These are phyloP conservation scores for Tortricodes alternella DNA, from an alignment of 2,888 invertebrate species.

Conservation along the genomic window DNA sequence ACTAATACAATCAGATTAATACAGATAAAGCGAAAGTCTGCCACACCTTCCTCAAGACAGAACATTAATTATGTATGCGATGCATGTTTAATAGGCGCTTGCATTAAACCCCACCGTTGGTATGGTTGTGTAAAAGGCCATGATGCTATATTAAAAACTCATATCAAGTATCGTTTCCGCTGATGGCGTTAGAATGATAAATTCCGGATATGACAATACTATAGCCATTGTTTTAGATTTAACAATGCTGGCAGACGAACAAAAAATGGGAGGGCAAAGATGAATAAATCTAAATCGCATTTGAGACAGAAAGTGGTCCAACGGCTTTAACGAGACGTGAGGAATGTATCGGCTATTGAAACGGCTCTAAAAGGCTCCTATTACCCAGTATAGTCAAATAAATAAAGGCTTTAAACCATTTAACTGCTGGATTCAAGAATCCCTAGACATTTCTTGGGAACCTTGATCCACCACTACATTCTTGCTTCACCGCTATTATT, in stretches of 20 bases:
- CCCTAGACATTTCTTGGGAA: neutral
- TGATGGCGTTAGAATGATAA: slow-evolving; percentile 80
- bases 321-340: slow-evolving; percentile 23
- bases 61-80: slow-evolving; percentile 29
- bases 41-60: slow-evolving; percentile 36
- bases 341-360: slow-evolving; percentile 26
- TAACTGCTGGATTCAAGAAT: neutral
- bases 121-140: slow-evolving; percentile 40
- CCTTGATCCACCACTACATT: neutral
- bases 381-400: slow-evolving; percentile 11
- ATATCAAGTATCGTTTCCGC: slow-evolving; percentile 76
- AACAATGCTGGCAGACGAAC: slow-evolving; percentile 73
- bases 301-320: slow-evolving; percentile 38
- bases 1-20: slow-evolving; percentile 23
- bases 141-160: slow-evolving; percentile 78
- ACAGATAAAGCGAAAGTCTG: slow-evolving; percentile 40
- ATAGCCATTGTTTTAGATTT: slow-evolving; percentile 72
- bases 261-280: slow-evolving; percentile 63
- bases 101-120: slow-evolving; percentile 27
- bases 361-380: slow-evolving; percentile 16
- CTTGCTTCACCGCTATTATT: neutral
- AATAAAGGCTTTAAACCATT: slow-evolving; percentile 2
- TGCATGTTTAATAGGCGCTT: slow-evolving; percentile 31
- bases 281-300: slow-evolving; percentile 76
- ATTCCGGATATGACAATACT: slow-evolving; percentile 75